phyloP scores from a whole-genome alignment of 1,140 invertebrate genomes.

The Drosophila gunungcola region DNA sequence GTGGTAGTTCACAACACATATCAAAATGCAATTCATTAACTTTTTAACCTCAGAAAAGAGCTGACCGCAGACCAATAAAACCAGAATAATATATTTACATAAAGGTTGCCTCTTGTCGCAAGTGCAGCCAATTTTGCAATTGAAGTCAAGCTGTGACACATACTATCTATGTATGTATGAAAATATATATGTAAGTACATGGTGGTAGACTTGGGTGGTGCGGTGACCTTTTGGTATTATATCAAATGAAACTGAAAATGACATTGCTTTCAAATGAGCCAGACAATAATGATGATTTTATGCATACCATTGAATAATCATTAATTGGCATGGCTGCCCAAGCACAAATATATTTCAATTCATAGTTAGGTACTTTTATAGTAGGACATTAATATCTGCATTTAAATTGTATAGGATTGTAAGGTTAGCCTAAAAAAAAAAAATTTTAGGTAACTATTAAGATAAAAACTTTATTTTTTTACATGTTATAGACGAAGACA shows the following conservation, averaged over 20 bases:
- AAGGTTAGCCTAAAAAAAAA: too few species aligned
- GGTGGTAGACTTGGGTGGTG: constrained; percentile 18
- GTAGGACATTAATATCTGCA: neutral
- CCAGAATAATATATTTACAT: constrained; percentile 62
- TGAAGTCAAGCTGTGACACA: constrained; percentile 48
- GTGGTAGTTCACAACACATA: constrained; percentile 30
- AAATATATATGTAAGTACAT: neutral
- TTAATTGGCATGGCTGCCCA: constrained; percentile 44
- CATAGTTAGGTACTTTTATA: constrained; percentile 10
- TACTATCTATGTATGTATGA: constrained; percentile 9
- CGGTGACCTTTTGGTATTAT: constrained; percentile 32
- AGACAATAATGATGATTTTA: constrained; percentile 56
- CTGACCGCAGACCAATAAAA: constrained; percentile 46
- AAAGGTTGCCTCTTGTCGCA: constrained; percentile 32
- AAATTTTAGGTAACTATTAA: too few species aligned
- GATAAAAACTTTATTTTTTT: too few species aligned
- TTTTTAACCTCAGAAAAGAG: constrained; percentile 43
- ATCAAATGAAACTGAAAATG: constrained; percentile 35
- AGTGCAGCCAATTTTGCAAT: constrained; percentile 48
- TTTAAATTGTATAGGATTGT: neutral
- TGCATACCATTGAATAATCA: constrained; percentile 43
- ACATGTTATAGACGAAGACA: too few species aligned
- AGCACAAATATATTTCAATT: neutral
- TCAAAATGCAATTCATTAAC: constrained; percentile 64
- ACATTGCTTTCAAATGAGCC: constrained; percentile 41